These are phyloP conservation scores for Rosalia funebris DNA, from an alignment of 2,888 invertebrate genomes.

Conservation along the genomic window DNA sequence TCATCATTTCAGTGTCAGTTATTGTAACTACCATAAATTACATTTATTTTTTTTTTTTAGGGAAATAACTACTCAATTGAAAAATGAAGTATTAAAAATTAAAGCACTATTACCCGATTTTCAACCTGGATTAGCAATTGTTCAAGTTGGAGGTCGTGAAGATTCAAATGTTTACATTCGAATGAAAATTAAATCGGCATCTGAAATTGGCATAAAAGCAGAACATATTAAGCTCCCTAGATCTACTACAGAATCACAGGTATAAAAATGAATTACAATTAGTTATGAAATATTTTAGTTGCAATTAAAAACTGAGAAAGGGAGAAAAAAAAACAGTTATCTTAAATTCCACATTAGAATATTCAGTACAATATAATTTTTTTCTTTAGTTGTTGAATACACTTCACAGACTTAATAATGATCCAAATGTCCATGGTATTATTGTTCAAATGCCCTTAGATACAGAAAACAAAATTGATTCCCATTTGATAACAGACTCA, in stretches of 20 bases:
- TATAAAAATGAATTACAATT: background rate
- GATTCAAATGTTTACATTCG: conserved; percentile 99
- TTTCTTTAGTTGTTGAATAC: conserved; percentile 72
- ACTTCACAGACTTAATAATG: conserved; percentile 81
- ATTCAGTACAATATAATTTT: too few relatives aligned
- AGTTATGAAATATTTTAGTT: too few relatives aligned
- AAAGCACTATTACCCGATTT: conserved; percentile 71
- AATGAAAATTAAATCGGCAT: conserved; percentile 93
- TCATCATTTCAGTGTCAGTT: too few relatives aligned
- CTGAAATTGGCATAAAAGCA: conserved; percentile 87
- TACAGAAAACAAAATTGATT: conserved; percentile 82
- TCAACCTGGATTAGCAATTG: conserved; percentile 84
- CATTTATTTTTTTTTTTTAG: too few relatives aligned
- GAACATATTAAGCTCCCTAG: conserved; percentile 82
- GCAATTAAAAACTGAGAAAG: too few relatives aligned
- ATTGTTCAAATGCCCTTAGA: conserved; percentile 98
- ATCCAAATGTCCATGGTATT: conserved; percentile 89
- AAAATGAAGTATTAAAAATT: conserved; percentile 72
- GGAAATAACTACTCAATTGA: conserved; percentile 76
- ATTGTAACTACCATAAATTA: too few relatives aligned
- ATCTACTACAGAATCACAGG: conserved; percentile 83
- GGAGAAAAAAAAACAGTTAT: too few relatives aligned
- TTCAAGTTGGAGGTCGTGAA: conserved; percentile 95
- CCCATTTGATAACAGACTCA: conserved; percentile 85
- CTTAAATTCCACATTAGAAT: too few relatives aligned